Percentiles rank a stretch among this genome's conserved stretches.
Conservation (phyloP, 92 coral and sea anemone genomes). For the Nematostella vectensis region DNA sequence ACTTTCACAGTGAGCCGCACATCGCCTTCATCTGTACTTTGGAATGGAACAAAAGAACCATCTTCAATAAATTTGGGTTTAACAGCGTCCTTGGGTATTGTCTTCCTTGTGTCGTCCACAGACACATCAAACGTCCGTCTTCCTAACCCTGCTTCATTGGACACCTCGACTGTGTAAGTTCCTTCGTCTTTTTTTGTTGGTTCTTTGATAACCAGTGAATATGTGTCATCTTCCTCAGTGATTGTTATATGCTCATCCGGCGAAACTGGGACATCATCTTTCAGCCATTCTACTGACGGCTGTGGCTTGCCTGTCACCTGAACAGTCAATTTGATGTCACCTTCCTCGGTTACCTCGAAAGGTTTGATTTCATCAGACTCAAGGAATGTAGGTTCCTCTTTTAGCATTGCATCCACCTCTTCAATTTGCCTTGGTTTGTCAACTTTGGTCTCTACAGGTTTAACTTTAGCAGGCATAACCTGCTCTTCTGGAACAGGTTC, state of each 20-base stretch:
- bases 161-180: slow-evolving; percentile 21
- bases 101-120: slow-evolving; percentile 23
- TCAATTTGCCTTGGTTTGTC: slow-evolving; percentile 3
- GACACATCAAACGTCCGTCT: slow-evolving; percentile 50
- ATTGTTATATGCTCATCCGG: slow-evolving; percentile 41
- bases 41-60: slow-evolving; percentile 15
- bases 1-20: slow-evolving; percentile 27
- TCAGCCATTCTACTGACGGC: slow-evolving; percentile 35
- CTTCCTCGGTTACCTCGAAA: slow-evolving; percentile 25
- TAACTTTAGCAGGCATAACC: too few relatives aligned
- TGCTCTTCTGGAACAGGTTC: slow-evolving; percentile 14
- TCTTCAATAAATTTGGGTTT: slow-evolving; percentile 15
- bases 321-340: slow-evolving; percentile 31
- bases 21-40: slow-evolving; percentile 30
- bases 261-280: slow-evolving; percentile 42
- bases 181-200: slow-evolving; percentile 36
- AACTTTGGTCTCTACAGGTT: too few relatives aligned
- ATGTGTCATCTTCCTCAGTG: slow-evolving; percentile 45
- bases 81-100: slow-evolving; percentile 7
- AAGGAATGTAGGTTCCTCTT: slow-evolving; percentile 39
- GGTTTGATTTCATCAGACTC: slow-evolving; percentile 40
- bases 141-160: slow-evolving; percentile 25
- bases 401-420: slow-evolving; percentile 17
- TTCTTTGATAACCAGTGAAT: slow-evolving; percentile 31
- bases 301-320: slow-evolving; percentile 33